Base-by-base conservation (phyloP, 2,113 vertebrate genomes). In the Clarias gariepinus region DNA sequence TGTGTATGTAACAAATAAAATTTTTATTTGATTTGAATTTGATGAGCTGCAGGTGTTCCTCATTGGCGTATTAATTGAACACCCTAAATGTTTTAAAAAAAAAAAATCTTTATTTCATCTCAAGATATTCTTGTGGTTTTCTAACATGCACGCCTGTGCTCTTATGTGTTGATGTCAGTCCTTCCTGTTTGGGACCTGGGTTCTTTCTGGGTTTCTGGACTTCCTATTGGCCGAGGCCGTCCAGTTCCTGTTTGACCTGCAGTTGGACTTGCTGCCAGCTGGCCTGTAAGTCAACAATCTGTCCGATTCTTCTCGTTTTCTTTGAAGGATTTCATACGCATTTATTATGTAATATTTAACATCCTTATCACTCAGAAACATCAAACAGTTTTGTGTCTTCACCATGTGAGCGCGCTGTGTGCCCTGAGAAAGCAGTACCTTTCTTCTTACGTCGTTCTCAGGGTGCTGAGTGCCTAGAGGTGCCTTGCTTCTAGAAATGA, bases 181-280 rank as follows among this genome's bases (percentile, higher is more conserved):
- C 18, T 95, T 95, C 86, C 90, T 96, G 63, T 89, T 95, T 81
- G 94, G 92, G 64, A 91, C 93, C 8, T 96, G 95, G 95, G 89
- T 92, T 90, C 89, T 96, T 36, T 94, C 95, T 69, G 94, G 91
- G 0, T 86, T 95, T 63, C 81, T 92, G 85, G 95, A 96, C 87
- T 81, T 92, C 84, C 82, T 96, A 86, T 85, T 95, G 74, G 92
- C 87, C 7, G 90, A 94, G 78, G 86, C 86, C 5, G 91, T 95
- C 83, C 85, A 89, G 80, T 91, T 89, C 79, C 82, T 94, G 0
- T 94, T 95, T 89, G 91, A 94, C 9, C 91, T 94, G 52, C 90
- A 93, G 87, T 93, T 96, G 80, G 93, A 95, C 60, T 92, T 95
- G 85, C 92, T 96, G 77, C 93, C 95, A 25, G 91, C 95, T 1